Conservation (phyloP, 2,888 invertebrate species). For the Dermolepida albohirtum region DNA sequence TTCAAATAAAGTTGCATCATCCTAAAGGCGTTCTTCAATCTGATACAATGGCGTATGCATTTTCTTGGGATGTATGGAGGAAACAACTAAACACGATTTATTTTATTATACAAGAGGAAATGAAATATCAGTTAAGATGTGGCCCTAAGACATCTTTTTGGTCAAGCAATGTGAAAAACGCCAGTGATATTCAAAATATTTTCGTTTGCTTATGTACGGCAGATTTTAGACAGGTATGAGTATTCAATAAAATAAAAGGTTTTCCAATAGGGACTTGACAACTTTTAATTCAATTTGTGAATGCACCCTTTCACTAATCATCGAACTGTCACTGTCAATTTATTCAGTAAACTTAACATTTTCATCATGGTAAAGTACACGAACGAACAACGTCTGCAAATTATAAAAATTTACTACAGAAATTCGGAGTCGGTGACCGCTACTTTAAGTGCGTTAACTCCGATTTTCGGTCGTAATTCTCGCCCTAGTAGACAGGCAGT, state of each 20-base stretch:
- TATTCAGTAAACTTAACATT: too few species aligned
- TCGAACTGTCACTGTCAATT: too few species aligned
- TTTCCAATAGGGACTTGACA: too few species aligned
- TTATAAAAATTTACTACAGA: too few species aligned
- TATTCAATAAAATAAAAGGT: slow-evolving; percentile 41
- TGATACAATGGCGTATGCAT: slow-evolving; percentile 61
- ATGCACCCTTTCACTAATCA: too few species aligned
- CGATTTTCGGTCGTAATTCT: too few species aligned
- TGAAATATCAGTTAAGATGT: slow-evolving; percentile 44
- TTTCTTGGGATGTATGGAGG: slow-evolving; percentile 64
- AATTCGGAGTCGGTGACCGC: too few species aligned
- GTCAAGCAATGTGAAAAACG: slow-evolving; percentile 11
- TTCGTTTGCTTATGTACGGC: slow-evolving; percentile 58
- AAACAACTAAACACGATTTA: slow-evolving; percentile 62
- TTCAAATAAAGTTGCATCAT: slow-evolving; percentile 69
- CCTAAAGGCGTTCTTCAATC: slow-evolving; percentile 63
- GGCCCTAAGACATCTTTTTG: slow-evolving; percentile 20
- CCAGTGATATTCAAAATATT: slow-evolving; percentile 42
- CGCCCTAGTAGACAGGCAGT: too few species aligned
- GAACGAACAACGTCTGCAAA: too few species aligned
- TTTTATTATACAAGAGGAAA: slow-evolving; percentile 58
- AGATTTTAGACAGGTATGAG: slow-evolving; percentile 62
- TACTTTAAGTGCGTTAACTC: too few species aligned
- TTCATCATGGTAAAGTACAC: too few species aligned
- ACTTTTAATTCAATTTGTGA: too few species aligned